Evolutionary conservation across 2,797 vertebrate species (phyloP), one percentile per base, ranked within the genome.

Genomic region (Coccyzus lansbergi): DNA sequence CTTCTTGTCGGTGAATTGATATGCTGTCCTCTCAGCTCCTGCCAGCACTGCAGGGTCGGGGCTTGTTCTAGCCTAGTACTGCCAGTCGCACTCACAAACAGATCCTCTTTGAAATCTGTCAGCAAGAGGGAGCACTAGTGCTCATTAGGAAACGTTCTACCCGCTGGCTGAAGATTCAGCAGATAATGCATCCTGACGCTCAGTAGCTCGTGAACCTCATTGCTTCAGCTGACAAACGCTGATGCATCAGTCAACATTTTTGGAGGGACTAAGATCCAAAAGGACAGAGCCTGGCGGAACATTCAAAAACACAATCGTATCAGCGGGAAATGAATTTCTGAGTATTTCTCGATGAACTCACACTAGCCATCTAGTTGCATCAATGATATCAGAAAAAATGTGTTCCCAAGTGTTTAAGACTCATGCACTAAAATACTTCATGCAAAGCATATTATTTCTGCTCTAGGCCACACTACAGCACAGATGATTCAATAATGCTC

Each of bases 101-200:
- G 33, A 59, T 83, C 69, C 72, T 59, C 52, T 38, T 59, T 6
- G 44, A 93, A 84, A 76, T 33, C 36, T 88, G 62, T 86, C 52
- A 82, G 90, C 94, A 88, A 91, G 75, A 95, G 88, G 74, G 88
- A 70, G 75, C 93, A 94, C 88, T 91, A 88, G 77, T 67, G 90
- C 74, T 88, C 67, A 67, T 67, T 67, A 26, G 31, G 60, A 70
- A 74, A 46, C 4, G 10, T 36, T 78, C 55, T 69, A 81, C 36
- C 13, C 52, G 56, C 34, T 25, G 59, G 51, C 74, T 76, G 33
- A 69, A 68, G 80, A 42, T 52, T 42, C 42, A 59, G 70, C 29
- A 79, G 48, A 60, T 76, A 79, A 88, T 7, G 38, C 72, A 86
- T 42, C 16, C 49, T 48, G 36, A 84, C 9, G 1, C 63, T 75